These are phyloP conservation scores for Mionectes macconnelli DNA, from an alignment of 2,113 vertebrate genomes.

Conservation along the genomic window DNA sequence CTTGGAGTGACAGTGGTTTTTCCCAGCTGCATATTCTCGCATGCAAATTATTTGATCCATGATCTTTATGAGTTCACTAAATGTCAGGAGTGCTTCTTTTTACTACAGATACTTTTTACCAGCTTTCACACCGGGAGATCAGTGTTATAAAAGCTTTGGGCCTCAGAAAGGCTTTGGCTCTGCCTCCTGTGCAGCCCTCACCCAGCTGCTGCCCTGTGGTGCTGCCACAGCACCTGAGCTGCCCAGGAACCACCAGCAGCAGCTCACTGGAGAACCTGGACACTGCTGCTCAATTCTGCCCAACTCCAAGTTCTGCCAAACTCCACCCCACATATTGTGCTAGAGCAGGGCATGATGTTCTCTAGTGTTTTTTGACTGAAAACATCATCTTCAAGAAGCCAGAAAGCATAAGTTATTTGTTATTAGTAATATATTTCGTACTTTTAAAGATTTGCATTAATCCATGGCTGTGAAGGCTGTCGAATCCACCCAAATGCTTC, in stretches of 20 bases:
- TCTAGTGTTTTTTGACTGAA: neutral
- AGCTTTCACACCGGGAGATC: neutral
- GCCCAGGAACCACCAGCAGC: rapidly evolving
- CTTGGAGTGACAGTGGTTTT: neutral
- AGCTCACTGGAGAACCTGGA: neutral
- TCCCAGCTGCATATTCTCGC: neutral
- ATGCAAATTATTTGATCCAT: neutral
- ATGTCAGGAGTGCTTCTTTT: neutral
- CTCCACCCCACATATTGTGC: neutral
- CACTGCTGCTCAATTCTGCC: neutral
- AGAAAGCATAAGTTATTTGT: neutral
- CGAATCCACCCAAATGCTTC: conserved; percentile 27
- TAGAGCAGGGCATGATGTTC: neutral
- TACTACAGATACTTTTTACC: neutral
- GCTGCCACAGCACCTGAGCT: neutral
- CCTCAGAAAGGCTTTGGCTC: neutral
- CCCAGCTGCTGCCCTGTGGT: rapidly evolving
- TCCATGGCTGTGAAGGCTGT: neutral
- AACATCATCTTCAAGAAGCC: neutral
- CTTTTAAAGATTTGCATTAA: conserved; percentile 15
- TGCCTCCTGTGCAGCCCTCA: neutral
- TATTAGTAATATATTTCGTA: conserved; percentile 17
- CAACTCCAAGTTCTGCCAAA: neutral
- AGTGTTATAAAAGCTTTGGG: neutral
- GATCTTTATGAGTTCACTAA: neutral